Base-by-base conservation (phyloP, 37 sponge, comb jelly and placozoan genomes). In the Chondrosia reniformis region DNA sequence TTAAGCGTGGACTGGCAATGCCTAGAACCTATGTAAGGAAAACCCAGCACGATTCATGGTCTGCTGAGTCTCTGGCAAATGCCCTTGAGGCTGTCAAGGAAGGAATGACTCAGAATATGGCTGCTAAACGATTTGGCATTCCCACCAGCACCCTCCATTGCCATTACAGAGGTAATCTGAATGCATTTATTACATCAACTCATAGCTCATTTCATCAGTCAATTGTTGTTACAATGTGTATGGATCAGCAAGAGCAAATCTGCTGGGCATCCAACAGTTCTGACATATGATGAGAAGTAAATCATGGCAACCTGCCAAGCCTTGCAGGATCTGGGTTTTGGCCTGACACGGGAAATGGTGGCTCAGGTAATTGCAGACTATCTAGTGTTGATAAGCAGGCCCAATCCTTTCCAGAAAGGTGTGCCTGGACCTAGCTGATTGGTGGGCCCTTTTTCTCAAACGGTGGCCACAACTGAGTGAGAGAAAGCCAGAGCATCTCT, bases 291-390 rank as follows among this genome's bases (percentile, higher is more conserved):
- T 2, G 87, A 87, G 67, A 39, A 78, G 55, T 78, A 87, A 19
- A 82, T 87, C 19, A 79, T 81, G 27, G 65, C 41, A 32, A 45
- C 78, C 0, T 46, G 59, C 31, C 82, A 86, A 55, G 82, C 54
- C 5, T 32, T 86, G 21, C 82, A 81, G 37, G 87, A 86, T 46
- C 55, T 86, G 5, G 87, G 87, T 0, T 86, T 80, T 81, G 78
- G 77, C n/a, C 73, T 81, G 3, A 85, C 86, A 1, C 61, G 69
- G 56, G 81, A 75, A 4, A 36, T 86, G 55, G 82, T 81, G 24
- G 63, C 61, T 22, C 55, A 75, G 38, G 79, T 86, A 22, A 77
- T 86, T 21, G 24, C 44, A 6, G 78, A 86, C 57, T 86, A 81
- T 33, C 13, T 86, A 21, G 22, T n/a, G 1, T 41, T 67, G 36